A percentile compares a stretch with the other conserved stretches of the same genome.
Conservation (phyloP, 2,888 invertebrate genomes). For the Dryobota labecula region DNA sequence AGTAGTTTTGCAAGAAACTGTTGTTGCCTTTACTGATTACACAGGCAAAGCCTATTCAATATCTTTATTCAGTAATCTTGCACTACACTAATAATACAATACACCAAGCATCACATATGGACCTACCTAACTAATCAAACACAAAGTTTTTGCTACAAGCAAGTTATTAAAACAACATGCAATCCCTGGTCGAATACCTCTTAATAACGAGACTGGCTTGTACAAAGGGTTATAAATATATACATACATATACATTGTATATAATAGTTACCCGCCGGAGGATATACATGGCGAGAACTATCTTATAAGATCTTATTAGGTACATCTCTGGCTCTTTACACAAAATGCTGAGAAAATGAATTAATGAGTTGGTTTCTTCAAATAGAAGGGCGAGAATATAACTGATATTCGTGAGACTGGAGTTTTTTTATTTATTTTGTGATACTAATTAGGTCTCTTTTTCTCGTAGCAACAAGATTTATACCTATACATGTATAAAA, state of each 20-base stretch:
- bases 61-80: too few relatives aligned
- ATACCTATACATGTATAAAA: neutral
- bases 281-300: slow-evolving; percentile 29
- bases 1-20: too few relatives aligned
- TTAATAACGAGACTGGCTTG: slow-evolving; percentile 27
- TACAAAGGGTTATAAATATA: slow-evolving; percentile 33
- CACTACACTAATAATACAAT: neutral
- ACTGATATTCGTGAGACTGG: neutral
- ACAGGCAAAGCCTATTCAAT: too few relatives aligned
- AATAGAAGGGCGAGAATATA: slow-evolving; percentile 12
- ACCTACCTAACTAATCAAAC: neutral
- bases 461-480: neutral
- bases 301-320: slow-evolving; percentile 23
- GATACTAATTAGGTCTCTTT: neutral
- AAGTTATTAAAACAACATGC: slow-evolving; percentile 40
- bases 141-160: slow-evolving; percentile 10
- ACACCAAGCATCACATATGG: neutral
- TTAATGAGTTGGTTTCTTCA: slow-evolving; percentile 30
- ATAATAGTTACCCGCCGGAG: slow-evolving; percentile 20
- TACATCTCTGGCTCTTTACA: slow-evolving; percentile 18
- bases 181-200: slow-evolving; percentile 40
- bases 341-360: slow-evolving; percentile 9
- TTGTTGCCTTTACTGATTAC: too few relatives aligned
- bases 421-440: neutral
- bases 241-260: slow-evolving; percentile 9